A percentile compares a stretch with the other conserved stretches of the same genome.
Conservation (phyloP, 2,888 invertebrate species). For the Amphipyra berbera region DNA sequence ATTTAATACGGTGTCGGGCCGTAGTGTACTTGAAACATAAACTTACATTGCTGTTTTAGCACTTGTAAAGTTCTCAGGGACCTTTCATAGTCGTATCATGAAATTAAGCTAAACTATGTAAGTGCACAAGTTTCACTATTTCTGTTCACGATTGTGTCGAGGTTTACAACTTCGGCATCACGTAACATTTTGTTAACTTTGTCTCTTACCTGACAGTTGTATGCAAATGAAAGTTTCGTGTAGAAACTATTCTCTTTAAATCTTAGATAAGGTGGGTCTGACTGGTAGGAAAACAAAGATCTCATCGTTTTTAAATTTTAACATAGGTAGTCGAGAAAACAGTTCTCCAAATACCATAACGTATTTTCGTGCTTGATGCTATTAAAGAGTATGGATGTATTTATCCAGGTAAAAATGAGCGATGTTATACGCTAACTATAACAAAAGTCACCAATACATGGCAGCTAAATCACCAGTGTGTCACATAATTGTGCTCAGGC, state of each 20-base stretch:
- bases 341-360: too few relatives aligned
- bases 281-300: background rate
- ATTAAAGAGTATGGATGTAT: too few relatives aligned
- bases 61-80: constrained; percentile 38
- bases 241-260: constrained; percentile 9
- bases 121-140: constrained; percentile 46
- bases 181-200: constrained; percentile 35
- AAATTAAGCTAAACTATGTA: constrained; percentile 41
- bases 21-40: constrained; percentile 1
- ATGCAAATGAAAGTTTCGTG: constrained; percentile 25
- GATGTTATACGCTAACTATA: too few relatives aligned
- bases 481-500: too few relatives aligned
- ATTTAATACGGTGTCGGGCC: too few relatives aligned
- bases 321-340: too few relatives aligned
- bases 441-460: too few relatives aligned
- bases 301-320: too few relatives aligned
- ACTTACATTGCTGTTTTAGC: constrained; percentile 22
- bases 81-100: constrained; percentile 20
- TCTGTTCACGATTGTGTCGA: constrained; percentile 32
- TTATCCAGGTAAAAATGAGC: too few relatives aligned
- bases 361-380: too few relatives aligned
- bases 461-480: too few relatives aligned
- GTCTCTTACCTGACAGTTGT: constrained; percentile 17
- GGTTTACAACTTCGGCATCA: constrained; percentile 24
- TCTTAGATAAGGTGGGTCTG: constrained; percentile 2